Base-by-base conservation (phyloP, 2,888 invertebrate species). In the Seira sanloemensis region DNA sequence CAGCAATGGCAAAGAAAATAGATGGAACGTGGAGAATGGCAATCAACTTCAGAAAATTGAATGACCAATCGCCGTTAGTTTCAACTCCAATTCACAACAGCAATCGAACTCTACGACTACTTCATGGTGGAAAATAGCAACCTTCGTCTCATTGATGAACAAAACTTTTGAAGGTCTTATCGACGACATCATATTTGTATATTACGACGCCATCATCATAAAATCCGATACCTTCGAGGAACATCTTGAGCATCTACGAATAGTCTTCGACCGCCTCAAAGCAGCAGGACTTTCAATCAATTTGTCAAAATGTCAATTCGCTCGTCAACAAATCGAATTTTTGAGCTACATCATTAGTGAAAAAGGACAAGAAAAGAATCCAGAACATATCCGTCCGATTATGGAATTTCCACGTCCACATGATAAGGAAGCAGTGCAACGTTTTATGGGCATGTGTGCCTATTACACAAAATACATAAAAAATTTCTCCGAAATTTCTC, bases 341-440 rank as follows among this genome's bases (percentile, higher is more conserved):
- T 66, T 23, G 23, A 24, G 66, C 16, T 24, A 90, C 74, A 37
- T 90, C 0, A 90, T 91, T 0, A 89, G 90, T 78, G 68, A 78
- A 5, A 62, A 88, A 0, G 86, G 85, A 21, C 62, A 82, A n/a
- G 24, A 46, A 18, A 67, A 76, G 26, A 78, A 86, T 46, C 84
- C 84, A 0, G 77, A 76, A 1, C 88, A 86, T 72, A 62, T 86
- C 19, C 9, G 50, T 37, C 77, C 86, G 1, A 75, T 89, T 2
- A 19, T 23, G 9, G 46, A 83, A 18, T 84, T 88, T 74, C 78
- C 81, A 18, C 25, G 37, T 7, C 87, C 88, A 1, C 72, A 37
- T n/a, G 62, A 23, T n/a, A 68, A 79, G n/a, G 78, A 76, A 23
- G 71, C 85, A n/a, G 86, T 88, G 0, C 67, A 78, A 24, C 24